Conservation (phyloP, 2,113 vertebrate genomes). For the Sporophila hypoxantha region DNA sequence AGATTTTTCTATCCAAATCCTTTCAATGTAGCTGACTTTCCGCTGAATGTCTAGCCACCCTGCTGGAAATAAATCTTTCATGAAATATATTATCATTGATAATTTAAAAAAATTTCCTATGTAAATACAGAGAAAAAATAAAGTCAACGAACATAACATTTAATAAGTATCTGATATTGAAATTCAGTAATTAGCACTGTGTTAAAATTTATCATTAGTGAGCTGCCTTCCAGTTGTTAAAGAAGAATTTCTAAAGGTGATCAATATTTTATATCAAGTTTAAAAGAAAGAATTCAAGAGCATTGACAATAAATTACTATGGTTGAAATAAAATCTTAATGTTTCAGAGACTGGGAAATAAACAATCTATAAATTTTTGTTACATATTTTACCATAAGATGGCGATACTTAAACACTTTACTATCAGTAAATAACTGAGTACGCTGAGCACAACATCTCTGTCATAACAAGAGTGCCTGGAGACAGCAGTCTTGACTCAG, state of each 20-base stretch:
- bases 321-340: neutral
- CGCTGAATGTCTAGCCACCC: neutral
- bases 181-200: neutral
- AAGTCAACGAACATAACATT: conserved; percentile 11
- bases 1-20: neutral
- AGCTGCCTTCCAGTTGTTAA: neutral
- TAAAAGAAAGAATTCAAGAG: neutral
- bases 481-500: neutral
- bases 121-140: conserved; percentile 31
- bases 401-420: conserved; percentile 42
- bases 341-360: neutral
- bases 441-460: neutral
- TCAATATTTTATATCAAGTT: neutral
- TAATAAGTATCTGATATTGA: conserved; percentile 13
- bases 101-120: neutral
- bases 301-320: neutral
- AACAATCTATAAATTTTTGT: neutral
- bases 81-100: neutral
- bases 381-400: conserved; percentile 50
- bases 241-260: neutral
- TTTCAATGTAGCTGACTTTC: neutral
- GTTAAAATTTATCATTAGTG: conserved; percentile 19
- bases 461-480: neutral
- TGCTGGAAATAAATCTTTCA: neutral
- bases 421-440: neutral